Conservation (phyloP, 1,140 invertebrate genomes). For the Diabrotica virgifera region DNA sequence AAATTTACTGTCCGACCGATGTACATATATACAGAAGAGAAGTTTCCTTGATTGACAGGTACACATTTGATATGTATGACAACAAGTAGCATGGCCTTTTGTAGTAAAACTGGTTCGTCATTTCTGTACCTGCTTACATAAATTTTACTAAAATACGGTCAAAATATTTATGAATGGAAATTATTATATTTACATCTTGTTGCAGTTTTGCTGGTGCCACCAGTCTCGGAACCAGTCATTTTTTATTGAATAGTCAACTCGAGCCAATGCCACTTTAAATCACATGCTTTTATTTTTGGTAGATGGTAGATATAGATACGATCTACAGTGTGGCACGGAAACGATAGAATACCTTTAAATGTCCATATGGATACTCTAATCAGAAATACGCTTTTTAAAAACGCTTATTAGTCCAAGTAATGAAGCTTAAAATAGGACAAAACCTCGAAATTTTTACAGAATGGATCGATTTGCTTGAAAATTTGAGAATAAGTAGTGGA, state of each 20-base stretch:
- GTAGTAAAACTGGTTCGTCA: conserved; percentile 26
- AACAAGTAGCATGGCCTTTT: conserved; percentile 31
- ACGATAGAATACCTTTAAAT: no score
- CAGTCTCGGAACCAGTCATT: background rate
- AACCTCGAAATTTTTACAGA: no score
- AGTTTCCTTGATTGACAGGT: conserved; percentile 30
- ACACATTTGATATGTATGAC: conserved; percentile 34
- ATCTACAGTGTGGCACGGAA: background rate
- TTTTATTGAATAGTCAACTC: conserved; percentile 6
- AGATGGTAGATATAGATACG: background rate
- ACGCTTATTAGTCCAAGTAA: no score
- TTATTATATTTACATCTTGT: conserved; percentile 20
- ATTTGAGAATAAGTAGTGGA: no score
- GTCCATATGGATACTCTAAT: no score
- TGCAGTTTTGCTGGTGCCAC: conserved; percentile 2
- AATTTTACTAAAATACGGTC: conserved; percentile 30
- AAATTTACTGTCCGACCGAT: conserved; percentile 29
- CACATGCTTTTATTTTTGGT: background rate
- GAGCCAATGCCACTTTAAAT: background rate
- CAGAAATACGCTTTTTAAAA: no score
- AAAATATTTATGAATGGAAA: conserved; percentile 37
- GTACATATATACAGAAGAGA: conserved; percentile 11
- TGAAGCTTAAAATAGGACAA: no score
- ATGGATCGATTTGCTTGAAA: no score
- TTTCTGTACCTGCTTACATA: conserved; percentile 29